Conservation (phyloP, 2,113 vertebrate genomes). For the Halcyon senegalensis region DNA sequence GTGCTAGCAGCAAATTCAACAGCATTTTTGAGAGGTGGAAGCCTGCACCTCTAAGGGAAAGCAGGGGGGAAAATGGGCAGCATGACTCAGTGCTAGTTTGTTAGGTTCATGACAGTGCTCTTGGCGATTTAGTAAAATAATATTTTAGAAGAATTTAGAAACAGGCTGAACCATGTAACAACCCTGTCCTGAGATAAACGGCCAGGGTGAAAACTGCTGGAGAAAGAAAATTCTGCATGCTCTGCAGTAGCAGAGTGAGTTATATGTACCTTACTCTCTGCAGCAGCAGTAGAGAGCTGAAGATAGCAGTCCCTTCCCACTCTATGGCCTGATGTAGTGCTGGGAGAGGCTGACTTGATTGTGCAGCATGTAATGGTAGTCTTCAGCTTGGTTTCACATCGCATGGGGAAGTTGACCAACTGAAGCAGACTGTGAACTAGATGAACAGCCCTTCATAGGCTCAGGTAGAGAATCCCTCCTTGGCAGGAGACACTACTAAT, state of each 20-base stretch:
- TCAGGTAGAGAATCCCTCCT: neutral
- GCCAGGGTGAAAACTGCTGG: neutral
- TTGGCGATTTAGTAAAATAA: neutral
- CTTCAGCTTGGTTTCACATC: neutral
- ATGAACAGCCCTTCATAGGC: neutral
- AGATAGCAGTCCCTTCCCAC: neutral
- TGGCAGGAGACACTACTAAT: neutral
- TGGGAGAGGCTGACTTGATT: neutral
- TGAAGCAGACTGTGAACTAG: neutral
- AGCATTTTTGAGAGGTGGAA: neutral
- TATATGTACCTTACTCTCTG: neutral
- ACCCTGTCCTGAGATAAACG: neutral
- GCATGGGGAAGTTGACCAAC: neutral
- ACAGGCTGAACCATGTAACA: neutral
- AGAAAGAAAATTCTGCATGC: neutral
- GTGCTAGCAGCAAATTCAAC: neutral
- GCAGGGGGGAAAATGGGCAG: neutral
- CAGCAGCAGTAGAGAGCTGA: neutral
- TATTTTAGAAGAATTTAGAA: neutral
- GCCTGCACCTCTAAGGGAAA: neutral
- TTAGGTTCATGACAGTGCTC: neutral
- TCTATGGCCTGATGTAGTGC: neutral
- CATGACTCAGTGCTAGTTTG: neutral
- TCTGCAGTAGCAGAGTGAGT: neutral
- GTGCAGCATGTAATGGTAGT: neutral